These are phyloP conservation scores for Drosophila antonietae DNA, from an alignment of 2,888 invertebrate genomes.

Conservation along the genomic window DNA sequence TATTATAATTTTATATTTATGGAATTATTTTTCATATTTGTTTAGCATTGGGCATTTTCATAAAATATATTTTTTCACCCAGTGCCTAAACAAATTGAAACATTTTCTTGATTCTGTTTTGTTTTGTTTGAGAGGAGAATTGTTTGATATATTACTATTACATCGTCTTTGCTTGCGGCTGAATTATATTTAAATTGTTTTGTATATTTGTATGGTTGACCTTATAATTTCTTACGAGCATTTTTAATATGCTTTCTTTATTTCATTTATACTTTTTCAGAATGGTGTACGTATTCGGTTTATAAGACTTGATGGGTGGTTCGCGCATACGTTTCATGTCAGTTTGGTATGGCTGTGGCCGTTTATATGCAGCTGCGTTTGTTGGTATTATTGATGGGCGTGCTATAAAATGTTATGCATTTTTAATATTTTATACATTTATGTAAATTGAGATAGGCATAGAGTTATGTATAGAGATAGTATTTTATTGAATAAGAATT, in stretches of 20 bases:
- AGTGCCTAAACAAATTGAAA: conserved; percentile 45
- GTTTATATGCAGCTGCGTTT: conserved; percentile 79
- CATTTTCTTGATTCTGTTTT: conserved; percentile 21
- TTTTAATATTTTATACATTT: conserved; percentile 48
- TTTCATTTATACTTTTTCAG: conserved; percentile 79
- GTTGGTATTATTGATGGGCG: conserved; percentile 78
- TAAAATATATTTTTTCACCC: conserved; percentile 10
- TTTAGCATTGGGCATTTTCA: conserved; percentile 33
- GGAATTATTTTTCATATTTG: conserved; percentile 39
- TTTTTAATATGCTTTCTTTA: conserved; percentile 1
- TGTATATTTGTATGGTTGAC: conserved; percentile 24
- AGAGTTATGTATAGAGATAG: conserved; percentile 34
- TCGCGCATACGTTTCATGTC: conserved; percentile 82
- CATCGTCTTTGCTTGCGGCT: conserved; percentile 42
- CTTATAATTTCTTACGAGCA: conserved; percentile 20
- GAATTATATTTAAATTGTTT: conserved; percentile 25
- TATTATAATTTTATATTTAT: conserved; percentile 24
- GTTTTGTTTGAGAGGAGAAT: conserved; percentile 9
- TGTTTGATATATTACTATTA: conserved; percentile 28
- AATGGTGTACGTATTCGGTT: conserved; percentile 77
- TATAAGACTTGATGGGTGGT: conserved; percentile 78
- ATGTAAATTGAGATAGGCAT: conserved; percentile 23
- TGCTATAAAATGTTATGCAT: conserved; percentile 78
- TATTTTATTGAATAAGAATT: conserved; percentile 34
- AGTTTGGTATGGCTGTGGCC: conserved; percentile 76